Evolutionary conservation across 2,797 vertebrate genomes (phyloP).

Genomic region (Iguana delicatissima): DNA sequence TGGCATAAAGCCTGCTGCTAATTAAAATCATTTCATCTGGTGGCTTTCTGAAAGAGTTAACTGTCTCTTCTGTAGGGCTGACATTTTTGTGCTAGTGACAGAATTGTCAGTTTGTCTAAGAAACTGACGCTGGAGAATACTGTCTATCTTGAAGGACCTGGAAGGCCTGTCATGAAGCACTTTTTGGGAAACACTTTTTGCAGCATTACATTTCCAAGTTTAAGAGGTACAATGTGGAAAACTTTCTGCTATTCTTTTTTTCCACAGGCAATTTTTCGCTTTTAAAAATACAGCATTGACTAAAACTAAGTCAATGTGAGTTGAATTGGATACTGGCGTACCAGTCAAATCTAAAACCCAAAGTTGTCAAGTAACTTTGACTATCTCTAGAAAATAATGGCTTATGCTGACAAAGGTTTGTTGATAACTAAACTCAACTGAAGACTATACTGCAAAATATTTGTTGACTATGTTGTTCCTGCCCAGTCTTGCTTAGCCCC

Average conservation of each 20-base stretch:
- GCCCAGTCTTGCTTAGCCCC: too few relatives aligned
- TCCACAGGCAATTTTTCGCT: background rate
- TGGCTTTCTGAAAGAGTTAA: slow-evolving; percentile 49
- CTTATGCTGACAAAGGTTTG: too few relatives aligned
- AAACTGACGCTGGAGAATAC: slow-evolving; percentile 47
- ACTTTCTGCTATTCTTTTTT: background rate
- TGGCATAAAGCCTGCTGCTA: slow-evolving; percentile 51
- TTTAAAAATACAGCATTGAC: background rate
- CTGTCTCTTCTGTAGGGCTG: slow-evolving; percentile 53
- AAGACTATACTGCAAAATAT: too few relatives aligned
- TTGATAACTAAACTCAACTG: too few relatives aligned
- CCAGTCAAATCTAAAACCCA: background rate
- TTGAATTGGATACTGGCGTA: background rate
- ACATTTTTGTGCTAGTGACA: slow-evolving; percentile 59
- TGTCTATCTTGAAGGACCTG: slow-evolving; percentile 57
- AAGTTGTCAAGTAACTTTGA: too few relatives aligned
- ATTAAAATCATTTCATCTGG: slow-evolving; percentile 51
- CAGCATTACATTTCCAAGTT: slow-evolving; percentile 13
- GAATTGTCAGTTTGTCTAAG: slow-evolving; percentile 49
- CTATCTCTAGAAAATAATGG: too few relatives aligned
- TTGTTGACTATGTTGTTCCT: too few relatives aligned
- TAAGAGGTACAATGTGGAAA: background rate
- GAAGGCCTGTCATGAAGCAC: slow-evolving; percentile 31
- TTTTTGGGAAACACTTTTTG: slow-evolving; percentile 38
- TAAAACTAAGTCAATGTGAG: background rate